Percentiles rank a stretch among this genome's conserved stretches.
These are phyloP conservation scores for Blastobasis adustella DNA, from an alignment of 2,888 invertebrate genomes.

Conservation along the genomic window DNA sequence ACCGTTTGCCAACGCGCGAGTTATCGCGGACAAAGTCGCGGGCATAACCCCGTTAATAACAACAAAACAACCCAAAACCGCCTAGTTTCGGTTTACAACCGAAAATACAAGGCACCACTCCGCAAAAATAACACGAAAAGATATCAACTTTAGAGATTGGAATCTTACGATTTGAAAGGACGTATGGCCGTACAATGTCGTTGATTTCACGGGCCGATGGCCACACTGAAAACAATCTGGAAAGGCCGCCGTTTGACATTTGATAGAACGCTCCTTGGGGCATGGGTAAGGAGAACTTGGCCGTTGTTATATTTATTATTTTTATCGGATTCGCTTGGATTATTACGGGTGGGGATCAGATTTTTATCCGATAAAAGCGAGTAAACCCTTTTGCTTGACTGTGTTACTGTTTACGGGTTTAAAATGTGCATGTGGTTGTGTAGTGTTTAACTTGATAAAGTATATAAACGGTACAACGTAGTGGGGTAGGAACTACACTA, in stretches of 20 bases:
- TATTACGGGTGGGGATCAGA: no score
- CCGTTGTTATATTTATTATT: slow-evolving; percentile 5
- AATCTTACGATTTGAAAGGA: slow-evolving; percentile 42
- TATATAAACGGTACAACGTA: no score
- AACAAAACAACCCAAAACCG: no score
- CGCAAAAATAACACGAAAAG: slow-evolving; percentile 18
- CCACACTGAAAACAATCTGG: slow-evolving; percentile 40
- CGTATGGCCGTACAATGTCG: slow-evolving; percentile 33
- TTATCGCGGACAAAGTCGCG: no score
- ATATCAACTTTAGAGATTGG: slow-evolving; percentile 24
- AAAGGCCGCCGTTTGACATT: slow-evolving; percentile 47
- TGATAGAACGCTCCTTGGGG: slow-evolving; percentile 42
- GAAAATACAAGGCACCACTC: slow-evolving; percentile 13
- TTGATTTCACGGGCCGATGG: slow-evolving; percentile 46
- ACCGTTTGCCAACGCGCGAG: no score
- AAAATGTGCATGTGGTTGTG: no score
- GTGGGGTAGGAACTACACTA: no score
- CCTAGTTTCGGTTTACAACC: slow-evolving; percentile 2
- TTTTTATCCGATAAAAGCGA: no score
- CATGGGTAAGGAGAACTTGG: slow-evolving; percentile 27
- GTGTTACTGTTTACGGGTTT: no score
- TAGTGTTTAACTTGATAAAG: no score
- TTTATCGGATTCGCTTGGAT: neutral
- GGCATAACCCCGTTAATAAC: no score
- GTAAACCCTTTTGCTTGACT: no score